phyloP scores from a whole-genome alignment of 2,888 invertebrate genomes.

The Lottia gigantea region DNA sequence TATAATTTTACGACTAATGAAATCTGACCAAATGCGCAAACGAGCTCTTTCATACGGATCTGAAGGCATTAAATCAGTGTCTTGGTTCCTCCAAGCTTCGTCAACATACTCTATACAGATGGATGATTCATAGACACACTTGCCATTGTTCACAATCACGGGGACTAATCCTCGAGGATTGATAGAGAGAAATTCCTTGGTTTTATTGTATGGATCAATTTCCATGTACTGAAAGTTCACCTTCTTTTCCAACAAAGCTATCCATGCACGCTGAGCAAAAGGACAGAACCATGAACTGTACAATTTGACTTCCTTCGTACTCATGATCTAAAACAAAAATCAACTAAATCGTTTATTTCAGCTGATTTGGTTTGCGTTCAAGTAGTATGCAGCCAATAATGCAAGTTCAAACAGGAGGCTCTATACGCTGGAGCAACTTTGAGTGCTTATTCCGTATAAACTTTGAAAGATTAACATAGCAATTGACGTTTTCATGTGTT shows the following conservation, averaged over 20 bases:
- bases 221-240: constrained; percentile 48
- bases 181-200: constrained; percentile 44
- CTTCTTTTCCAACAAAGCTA: constrained; percentile 46
- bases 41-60: constrained; percentile 44
- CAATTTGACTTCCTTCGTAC: constrained; percentile 25
- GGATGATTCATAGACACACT: constrained; percentile 45
- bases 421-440: too few species aligned
- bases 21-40: constrained; percentile 46
- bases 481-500: too few species aligned
- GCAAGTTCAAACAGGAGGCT: too few species aligned
- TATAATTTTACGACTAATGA: constrained; percentile 43
- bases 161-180: constrained; percentile 54
- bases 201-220: constrained; percentile 52
- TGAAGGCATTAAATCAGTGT: constrained; percentile 37
- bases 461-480: too few species aligned
- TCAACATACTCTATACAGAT: constrained; percentile 52
- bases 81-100: constrained; percentile 36
- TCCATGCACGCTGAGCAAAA: constrained; percentile 54
- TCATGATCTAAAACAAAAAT: constrained; percentile 8
- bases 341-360: not conserved
- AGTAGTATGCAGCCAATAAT: too few species aligned
- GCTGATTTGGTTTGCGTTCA: too few species aligned
- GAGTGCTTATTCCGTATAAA: too few species aligned
- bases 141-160: constrained; percentile 37
- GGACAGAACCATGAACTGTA: constrained; percentile 56